Base-by-base conservation (phyloP, 2,888 invertebrate genomes). In the Ophion costatus region DNA sequence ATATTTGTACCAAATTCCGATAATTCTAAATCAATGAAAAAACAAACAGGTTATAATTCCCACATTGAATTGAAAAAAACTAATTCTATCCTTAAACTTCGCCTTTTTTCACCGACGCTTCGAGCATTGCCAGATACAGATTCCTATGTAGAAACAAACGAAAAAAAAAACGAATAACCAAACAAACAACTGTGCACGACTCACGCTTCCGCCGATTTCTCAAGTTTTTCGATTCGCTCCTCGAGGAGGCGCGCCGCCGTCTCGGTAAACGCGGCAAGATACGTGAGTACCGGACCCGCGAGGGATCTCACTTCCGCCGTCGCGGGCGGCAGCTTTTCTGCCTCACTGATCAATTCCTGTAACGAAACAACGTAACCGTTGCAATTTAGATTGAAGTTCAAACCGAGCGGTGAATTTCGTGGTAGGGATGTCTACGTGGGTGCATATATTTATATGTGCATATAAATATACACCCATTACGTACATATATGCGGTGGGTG, bases 291-390 rank as follows among this genome's bases (percentile, higher is more conserved):
- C 88, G 96, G 96, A 90, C 95, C 96, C 64, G 96, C 96, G 92
- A 97, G 94, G 81, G 96, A 95, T 87, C 95, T 93, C 59, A 97
- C 95, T 92, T 97, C 97, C 90, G 96, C 96, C 89, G 90, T 86
- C 24, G 88, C 95, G 83, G 96, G 95, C 93, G 96, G 96, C 87
- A 97, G 94, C 89, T 96, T 95, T 91, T 96, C 95, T 86, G 96
- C 96, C 94, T 97, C 97, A 88, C 94, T 94, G 93, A 96, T 95
- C 89, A 97, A 94, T 93, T 97, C 97, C 97, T 97, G 93, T 22
- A 57, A 87, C 73, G 42, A 45, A 42, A 64, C 69, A 56, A 29
- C 63, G 63, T 6, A 29, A 56, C 51, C 59, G 24, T 38, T 59
- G 69, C 69, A 61, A 84, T 80, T 82, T 73, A 74, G 78, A 86